Base-by-base conservation (phyloP, 1,140 invertebrate species). In the Hyles vespertilio region DNA sequence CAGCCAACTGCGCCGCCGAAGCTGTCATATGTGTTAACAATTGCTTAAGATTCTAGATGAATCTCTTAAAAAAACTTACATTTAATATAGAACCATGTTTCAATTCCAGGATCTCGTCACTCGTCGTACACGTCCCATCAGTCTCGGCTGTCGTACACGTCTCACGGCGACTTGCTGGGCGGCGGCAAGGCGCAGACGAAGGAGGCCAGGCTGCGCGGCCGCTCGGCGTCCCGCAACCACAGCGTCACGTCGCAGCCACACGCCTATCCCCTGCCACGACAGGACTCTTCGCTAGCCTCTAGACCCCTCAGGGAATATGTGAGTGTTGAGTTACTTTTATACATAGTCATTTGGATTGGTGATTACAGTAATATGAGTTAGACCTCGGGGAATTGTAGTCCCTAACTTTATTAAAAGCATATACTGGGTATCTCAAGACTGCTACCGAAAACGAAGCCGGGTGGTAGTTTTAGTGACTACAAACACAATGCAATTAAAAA, bases 121-220 rank as follows among this genome's bases (percentile, higher is more conserved):
- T 97, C 96, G 56, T 98, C 96, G 58, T 98, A 98, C 88, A 98
- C 96, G 54, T 98, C 97, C 49, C 97, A 98, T 82, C 95, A 95
- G 47, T 97, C 96, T 34, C 92, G 96, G 68, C 91, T 97, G 63
- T 98, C 96, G 32, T 98, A 98, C 89, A 98, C 96, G 46, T 98
- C 96, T 32, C 97, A 98, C 87, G 96, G 95, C 10, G 97, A 98
- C 87, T 90, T 98, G 50, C 91, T 97, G 53, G 93, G 93, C 60
- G 93, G 94, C 66, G 92, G 91, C 62, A 92, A 93, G 74, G 69
- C 93, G 89, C 90, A 93, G 87, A 97, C 96, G 50, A 97, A 97
- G 86, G 96, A 98, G 81, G 94, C 94, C 69, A 93, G 93, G 79
- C 88, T 97, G 55, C 91, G 94, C 64, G 93, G 92, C 67, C 91